phyloP scores from a whole-genome alignment of 2,797 vertebrate species.

The Oryzias sinensis region DNA sequence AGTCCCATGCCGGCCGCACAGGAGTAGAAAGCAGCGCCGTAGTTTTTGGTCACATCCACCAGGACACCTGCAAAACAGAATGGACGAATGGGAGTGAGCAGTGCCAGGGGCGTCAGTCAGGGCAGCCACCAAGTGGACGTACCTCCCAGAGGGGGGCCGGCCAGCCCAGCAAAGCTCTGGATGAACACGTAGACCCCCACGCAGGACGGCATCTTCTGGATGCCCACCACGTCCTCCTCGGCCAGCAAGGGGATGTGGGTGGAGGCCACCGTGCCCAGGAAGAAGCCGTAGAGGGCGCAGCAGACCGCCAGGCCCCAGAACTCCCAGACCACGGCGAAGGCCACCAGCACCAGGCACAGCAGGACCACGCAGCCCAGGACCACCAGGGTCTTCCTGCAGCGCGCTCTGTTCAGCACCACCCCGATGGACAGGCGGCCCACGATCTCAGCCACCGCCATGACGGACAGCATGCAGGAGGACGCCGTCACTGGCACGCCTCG shows the following conservation, averaged over 20 bases:
- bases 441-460: constrained; percentile 90
- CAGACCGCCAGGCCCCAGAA: constrained; percentile 90
- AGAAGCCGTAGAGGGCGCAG: constrained; percentile 86
- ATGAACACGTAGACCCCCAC: constrained; percentile 91
- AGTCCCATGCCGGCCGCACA: constrained; percentile 86
- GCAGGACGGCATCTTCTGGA: constrained; percentile 88
- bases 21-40: constrained; percentile 92
- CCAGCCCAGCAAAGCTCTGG: constrained; percentile 91
- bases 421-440: constrained; percentile 86
- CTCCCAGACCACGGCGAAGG: constrained; percentile 83
- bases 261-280: constrained; percentile 88
- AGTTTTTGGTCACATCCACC: constrained; percentile 87
- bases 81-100: background rate
- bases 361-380: constrained; percentile 84
- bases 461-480: constrained; percentile 86
- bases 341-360: constrained; percentile 81
- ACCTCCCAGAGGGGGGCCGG: constrained; percentile 94
- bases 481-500: constrained; percentile 77
- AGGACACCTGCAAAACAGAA: constrained; percentile 77
- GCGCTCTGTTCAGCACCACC: constrained; percentile 77
- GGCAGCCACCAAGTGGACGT: constrained; percentile 12
- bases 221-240: constrained; percentile 90
- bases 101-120: background rate
- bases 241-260: constrained; percentile 93
- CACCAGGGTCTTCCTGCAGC: constrained; percentile 85